These are phyloP conservation scores for Hypercompe scribonia DNA, from an alignment of 2,888 invertebrate species.

Conservation along the genomic window DNA sequence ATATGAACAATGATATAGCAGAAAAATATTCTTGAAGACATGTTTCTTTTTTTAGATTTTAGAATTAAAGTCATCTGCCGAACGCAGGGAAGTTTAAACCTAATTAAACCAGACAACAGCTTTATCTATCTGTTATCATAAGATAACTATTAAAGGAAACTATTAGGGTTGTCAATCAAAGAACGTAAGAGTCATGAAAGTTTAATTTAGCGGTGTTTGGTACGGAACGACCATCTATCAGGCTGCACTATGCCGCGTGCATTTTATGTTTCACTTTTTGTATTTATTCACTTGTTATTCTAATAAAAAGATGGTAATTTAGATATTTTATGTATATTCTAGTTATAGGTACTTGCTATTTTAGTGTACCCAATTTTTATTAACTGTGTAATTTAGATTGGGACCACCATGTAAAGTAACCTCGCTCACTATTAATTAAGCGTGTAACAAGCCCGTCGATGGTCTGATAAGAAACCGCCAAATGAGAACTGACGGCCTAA, in stretches of 20 bases:
- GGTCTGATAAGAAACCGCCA: background rate
- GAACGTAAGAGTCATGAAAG: background rate
- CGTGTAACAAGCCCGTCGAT: background rate
- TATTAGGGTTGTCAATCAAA: background rate
- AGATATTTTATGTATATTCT: background rate
- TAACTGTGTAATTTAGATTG: background rate
- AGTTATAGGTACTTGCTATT: background rate
- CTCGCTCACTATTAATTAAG: background rate
- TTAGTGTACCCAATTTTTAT: background rate
- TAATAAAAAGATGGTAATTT: background rate
- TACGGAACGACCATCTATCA: background rate
- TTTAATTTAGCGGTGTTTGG: background rate
- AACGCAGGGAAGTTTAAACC: slow-evolving; percentile 19
- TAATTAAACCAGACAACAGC: background rate
- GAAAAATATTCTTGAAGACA: slow-evolving; percentile 25
- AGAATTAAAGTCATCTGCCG: slow-evolving; percentile 18
- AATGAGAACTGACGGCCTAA: background rate
- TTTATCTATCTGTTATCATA: background rate
- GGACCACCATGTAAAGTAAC: background rate
- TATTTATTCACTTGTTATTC: background rate
- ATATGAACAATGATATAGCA: slow-evolving; percentile 42
- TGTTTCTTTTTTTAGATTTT: slow-evolving; percentile 18
- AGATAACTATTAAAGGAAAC: too few species aligned
- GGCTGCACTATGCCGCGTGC: background rate
- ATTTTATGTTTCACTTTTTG: background rate